A percentile compares a stretch with the other conserved stretches of the same genome.
Evolutionary conservation across 2,888 invertebrate species (phyloP).

Genomic region (Lymantria monacha): DNA sequence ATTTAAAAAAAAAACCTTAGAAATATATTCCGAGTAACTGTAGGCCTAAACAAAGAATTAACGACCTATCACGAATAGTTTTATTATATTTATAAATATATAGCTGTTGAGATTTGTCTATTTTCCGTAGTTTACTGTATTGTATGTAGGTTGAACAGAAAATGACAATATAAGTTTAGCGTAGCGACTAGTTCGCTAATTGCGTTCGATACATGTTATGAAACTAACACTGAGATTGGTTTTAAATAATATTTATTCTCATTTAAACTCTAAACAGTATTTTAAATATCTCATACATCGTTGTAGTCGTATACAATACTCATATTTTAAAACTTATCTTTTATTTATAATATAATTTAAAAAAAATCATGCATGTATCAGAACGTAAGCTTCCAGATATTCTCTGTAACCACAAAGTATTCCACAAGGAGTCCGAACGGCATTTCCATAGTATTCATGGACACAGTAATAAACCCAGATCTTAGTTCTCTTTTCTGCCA

Average conservation of each 20-base stretch:
- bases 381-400: slow-evolving; percentile 43
- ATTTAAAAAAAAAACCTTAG: too few species aligned
- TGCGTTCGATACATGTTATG: slow-evolving; percentile 33
- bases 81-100: slow-evolving; percentile 16
- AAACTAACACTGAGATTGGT: slow-evolving; percentile 26
- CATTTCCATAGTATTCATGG: too few species aligned
- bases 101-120: slow-evolving; percentile 62
- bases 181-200: slow-evolving; percentile 11
- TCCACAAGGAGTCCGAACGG: too few species aligned
- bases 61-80: slow-evolving; percentile 5
- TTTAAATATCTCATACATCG: slow-evolving; percentile 4
- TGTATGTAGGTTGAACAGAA: slow-evolving; percentile 57
- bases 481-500: too few species aligned
- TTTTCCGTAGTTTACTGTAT: slow-evolving; percentile 59
- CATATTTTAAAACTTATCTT: slow-evolving; percentile 1
- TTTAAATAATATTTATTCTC: slow-evolving; percentile 30
- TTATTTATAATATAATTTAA: slow-evolving; percentile 2
- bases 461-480: too few species aligned
- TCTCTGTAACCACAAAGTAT: too few species aligned
- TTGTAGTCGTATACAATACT: too few species aligned
- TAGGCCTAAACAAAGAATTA: slow-evolving; percentile 1
- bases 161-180: slow-evolving; percentile 48
- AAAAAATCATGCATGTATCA: slow-evolving; percentile 35
- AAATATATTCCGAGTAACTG: neutral
- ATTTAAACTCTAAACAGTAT: slow-evolving; percentile 1